Evolutionary conservation across 2,888 invertebrate genomes (phyloP).

Genomic region (Aromia moschata): DNA sequence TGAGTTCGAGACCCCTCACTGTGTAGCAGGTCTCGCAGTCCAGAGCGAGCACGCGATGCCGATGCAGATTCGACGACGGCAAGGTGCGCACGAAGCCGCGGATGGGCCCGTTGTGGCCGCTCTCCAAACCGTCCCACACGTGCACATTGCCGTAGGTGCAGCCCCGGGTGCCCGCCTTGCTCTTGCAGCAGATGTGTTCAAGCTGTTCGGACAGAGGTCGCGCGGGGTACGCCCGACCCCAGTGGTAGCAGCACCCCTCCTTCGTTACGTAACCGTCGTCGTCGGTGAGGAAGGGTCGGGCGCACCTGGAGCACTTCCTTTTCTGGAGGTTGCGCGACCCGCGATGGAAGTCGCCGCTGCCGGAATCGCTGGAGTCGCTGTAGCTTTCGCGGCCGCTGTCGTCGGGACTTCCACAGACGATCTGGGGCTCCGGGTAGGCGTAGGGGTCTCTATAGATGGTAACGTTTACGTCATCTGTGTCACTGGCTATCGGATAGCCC

Average conservation of each 20-base stretch:
- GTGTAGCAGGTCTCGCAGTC: slow-evolving; percentile 99
- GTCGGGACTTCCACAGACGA: slow-evolving; percentile 36
- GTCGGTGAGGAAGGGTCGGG: slow-evolving; percentile 41
- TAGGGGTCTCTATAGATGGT: slow-evolving; percentile 17
- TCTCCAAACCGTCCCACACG: slow-evolving; percentile 75
- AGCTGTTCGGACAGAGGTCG: too few species aligned
- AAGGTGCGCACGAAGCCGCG: slow-evolving; percentile 47
- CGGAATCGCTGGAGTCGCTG: slow-evolving; percentile 64
- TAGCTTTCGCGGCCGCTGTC: slow-evolving; percentile 48
- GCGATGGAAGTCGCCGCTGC: slow-evolving; percentile 37
- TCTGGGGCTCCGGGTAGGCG: slow-evolving; percentile 75
- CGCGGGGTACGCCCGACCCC: slow-evolving; percentile 79
- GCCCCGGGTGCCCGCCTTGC: slow-evolving; percentile 66
- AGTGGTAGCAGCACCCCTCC: slow-evolving; percentile 87
- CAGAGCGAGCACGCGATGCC: slow-evolving; percentile 78
- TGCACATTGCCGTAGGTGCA: slow-evolving; percentile 74
- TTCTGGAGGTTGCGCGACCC: slow-evolving; percentile 69
- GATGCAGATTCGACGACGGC: too few species aligned
- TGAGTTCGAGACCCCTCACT: slow-evolving; percentile 83
- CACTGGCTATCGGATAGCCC: slow-evolving; percentile 20
- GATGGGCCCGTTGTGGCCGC: slow-evolving; percentile 79
- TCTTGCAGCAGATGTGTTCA: slow-evolving; percentile 80
- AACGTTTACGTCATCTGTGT: slow-evolving; percentile 6
- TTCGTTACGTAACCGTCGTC: slow-evolving; percentile 70
- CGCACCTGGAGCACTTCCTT: slow-evolving; percentile 41